A percentile compares a stretch with the other conserved stretches of the same genome.
phyloP scores from a whole-genome alignment of 2,113 vertebrate genomes.

The Bungarus multicinctus region DNA sequence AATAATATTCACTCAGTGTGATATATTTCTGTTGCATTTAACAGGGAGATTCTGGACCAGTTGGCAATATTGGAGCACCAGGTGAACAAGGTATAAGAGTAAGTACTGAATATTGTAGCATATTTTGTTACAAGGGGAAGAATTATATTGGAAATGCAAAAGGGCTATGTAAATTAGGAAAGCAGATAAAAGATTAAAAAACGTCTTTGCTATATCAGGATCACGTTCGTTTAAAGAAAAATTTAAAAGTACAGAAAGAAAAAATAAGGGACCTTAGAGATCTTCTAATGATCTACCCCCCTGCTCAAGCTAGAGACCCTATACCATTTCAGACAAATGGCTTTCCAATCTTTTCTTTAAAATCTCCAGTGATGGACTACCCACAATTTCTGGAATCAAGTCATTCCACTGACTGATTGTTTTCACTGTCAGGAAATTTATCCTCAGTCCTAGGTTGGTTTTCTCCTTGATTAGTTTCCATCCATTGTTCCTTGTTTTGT shows the following conservation, averaged over 20 bases:
- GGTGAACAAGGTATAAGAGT: slow-evolving; percentile 85
- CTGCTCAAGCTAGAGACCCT: not conserved
- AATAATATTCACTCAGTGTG: not conserved
- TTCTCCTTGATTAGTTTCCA: no score
- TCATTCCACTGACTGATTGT: no score
- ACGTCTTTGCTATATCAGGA: not conserved
- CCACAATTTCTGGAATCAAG: not conserved
- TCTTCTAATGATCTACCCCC: not conserved
- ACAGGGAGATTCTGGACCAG: slow-evolving; percentile 80
- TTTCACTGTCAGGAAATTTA: no score
- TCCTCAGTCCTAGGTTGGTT: no score
- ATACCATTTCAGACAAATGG: not conserved
- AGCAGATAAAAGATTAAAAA: not conserved
- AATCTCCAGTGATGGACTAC: not conserved
- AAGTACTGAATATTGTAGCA: slow-evolving; percentile 48
- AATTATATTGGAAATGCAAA: not conserved
- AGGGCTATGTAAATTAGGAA: not conserved
- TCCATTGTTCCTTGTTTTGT: no score
- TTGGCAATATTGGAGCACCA: slow-evolving; percentile 77
- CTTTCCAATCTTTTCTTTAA: not conserved
- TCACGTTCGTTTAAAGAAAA: not conserved
- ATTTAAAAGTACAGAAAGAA: not conserved
- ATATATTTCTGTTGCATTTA: slow-evolving; percentile 38
- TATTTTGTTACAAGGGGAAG: not conserved
- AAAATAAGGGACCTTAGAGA: not conserved